Evolutionary conservation across 2,888 invertebrate genomes (phyloP), one percentile per base, ranked within the genome.

Genomic region (Parochlus steinenii): DNA sequence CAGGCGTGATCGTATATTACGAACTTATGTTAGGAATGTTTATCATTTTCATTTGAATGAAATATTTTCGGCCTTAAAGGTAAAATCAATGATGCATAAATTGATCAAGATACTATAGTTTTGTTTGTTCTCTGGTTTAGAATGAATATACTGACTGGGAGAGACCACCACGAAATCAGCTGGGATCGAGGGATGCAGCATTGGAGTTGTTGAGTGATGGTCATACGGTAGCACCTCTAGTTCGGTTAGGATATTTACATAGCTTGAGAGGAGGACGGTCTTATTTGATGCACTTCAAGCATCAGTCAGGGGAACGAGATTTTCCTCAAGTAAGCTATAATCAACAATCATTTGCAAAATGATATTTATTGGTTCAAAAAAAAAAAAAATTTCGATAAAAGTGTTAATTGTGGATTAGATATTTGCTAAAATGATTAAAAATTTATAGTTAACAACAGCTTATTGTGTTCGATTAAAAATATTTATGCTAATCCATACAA

Each of bases 61-160:
- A 64, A 87, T 87, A 52, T 85, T 86, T 59, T 87, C 90, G 34
- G 89, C 92, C 35, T 67, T 93, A 47, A 68, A 68, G 56, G 59
- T 59, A 33, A 45, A 8, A n/a, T n/a, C n/a, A n/a, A n/a, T n/a
- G n/a, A n/a, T n/a, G n/a, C n/a, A n/a, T n/a, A n/a, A n/a, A n/a
- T n/a, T n/a, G n/a, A n/a, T n/a, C n/a, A n/a, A n/a, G n/a, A n/a
- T n/a, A n/a, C n/a, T n/a, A n/a, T n/a, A n/a, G n/a, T n/a, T n/a
- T n/a, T n/a, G n/a, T n/a, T n/a, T n/a, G n/a, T n/a, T n/a, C n/a
- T n/a, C n/a, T n/a, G n/a, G n/a, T 42, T 22, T 67, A 80, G 59
- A 92, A 93, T 57, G 90, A 93, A 59, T 95, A 95, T 61, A 92
- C 90, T 40, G 90, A 93, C 58, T 93, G 93, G 92, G 87, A 83